A percentile compares a stretch with the other conserved stretches of the same genome.
phyloP scores from a whole-genome alignment of 2,113 vertebrate species.

The Cephalopholis sonnerati region DNA sequence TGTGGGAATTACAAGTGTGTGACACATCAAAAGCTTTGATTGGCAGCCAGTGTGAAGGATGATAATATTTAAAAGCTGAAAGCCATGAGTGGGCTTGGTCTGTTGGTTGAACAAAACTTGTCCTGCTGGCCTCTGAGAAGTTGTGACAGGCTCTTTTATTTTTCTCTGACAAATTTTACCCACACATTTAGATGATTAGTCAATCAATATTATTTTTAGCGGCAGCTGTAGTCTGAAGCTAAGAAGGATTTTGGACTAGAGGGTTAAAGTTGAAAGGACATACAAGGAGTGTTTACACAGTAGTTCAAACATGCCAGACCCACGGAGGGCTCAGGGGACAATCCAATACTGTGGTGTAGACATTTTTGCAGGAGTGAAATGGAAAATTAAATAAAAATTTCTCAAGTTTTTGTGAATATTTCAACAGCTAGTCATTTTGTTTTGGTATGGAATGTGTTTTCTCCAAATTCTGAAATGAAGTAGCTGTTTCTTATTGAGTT shows the following conservation, averaged over 20 bases:
- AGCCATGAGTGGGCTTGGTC: too few relatives aligned
- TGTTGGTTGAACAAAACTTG: background rate
- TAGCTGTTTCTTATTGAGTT: background rate
- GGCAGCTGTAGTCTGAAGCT: background rate
- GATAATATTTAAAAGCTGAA: too few relatives aligned
- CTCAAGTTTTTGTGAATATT: background rate
- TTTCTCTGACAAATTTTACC: background rate
- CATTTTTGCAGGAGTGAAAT: background rate
- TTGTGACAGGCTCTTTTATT: background rate
- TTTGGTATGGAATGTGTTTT: background rate
- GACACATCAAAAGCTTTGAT: too few relatives aligned
- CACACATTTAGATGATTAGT: background rate
- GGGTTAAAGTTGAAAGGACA: background rate
- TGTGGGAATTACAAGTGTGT: too few relatives aligned
- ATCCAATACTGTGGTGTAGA: constrained; percentile 5
- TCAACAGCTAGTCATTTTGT: background rate
- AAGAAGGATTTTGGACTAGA: background rate
- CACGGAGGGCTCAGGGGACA: background rate
- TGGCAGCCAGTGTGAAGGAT: too few relatives aligned
- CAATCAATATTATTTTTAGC: background rate
- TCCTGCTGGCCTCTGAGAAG: background rate
- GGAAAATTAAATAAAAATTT: background rate
- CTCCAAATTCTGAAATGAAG: background rate
- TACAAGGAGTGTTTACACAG: constrained; percentile 26
- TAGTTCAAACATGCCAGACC: constrained; percentile 24